These are phyloP conservation scores for Griposia aprilina DNA, from an alignment of 2,888 invertebrate genomes.

Conservation along the genomic window DNA sequence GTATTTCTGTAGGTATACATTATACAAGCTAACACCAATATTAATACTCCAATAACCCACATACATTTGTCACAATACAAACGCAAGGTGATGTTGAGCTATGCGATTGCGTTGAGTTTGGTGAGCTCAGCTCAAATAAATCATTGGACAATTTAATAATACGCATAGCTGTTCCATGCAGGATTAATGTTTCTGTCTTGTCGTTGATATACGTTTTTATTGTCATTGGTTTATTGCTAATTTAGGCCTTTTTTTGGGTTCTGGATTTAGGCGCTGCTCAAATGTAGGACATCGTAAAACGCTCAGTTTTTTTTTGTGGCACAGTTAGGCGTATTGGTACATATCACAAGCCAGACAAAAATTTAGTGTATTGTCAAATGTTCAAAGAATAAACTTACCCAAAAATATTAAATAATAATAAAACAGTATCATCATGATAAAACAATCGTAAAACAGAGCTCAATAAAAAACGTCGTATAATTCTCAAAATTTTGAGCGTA, in stretches of 20 bases:
- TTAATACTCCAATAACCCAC: conserved; percentile 31
- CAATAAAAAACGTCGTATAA: too few relatives aligned
- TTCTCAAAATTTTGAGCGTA: too few relatives aligned
- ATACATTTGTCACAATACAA: conserved; percentile 57
- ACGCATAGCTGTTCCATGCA: conserved; percentile 50
- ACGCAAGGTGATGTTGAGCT: conserved; percentile 41
- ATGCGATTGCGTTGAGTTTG: conserved; percentile 30
- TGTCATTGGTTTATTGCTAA: conserved; percentile 23
- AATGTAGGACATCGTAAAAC: too few relatives aligned
- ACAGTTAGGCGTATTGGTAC: too few relatives aligned
- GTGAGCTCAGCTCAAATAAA: conserved; percentile 47
- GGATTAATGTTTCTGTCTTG: conserved; percentile 58
- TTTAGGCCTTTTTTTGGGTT: conserved; percentile 19
- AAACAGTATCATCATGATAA: too few relatives aligned
- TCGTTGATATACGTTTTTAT: conserved; percentile 49
- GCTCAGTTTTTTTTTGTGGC: too few relatives aligned
- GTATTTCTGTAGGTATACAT: background rate
- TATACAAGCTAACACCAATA: background rate
- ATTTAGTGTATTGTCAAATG: too few relatives aligned
- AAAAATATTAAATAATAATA: too few relatives aligned
- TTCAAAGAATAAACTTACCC: too few relatives aligned
- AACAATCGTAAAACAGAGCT: too few relatives aligned
- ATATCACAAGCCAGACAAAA: too few relatives aligned
- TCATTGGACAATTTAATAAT: conserved; percentile 66
- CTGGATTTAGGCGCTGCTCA: too few relatives aligned